Evolutionary conservation across 1,140 invertebrate species (phyloP).

Genomic region (Euwallacea similis): DNA sequence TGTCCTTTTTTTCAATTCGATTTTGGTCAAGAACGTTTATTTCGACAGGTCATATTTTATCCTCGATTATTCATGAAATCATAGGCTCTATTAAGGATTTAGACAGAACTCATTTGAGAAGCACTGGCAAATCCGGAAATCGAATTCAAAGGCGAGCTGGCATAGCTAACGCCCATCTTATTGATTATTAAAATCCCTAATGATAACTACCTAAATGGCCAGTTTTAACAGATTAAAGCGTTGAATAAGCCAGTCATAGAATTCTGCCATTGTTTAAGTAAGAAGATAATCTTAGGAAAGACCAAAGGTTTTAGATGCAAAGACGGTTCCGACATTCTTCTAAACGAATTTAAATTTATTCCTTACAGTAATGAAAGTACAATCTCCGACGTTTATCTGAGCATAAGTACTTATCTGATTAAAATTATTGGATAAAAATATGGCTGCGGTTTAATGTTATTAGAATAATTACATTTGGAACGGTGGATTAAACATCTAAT

Average conservation of each 20-base stretch:
- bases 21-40: slow-evolving; percentile 2
- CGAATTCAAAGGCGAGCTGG: too few relatives aligned
- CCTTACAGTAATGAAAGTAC: slow-evolving; percentile 20
- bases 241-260: too few relatives aligned
- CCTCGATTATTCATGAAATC: neutral
- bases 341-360: slow-evolving; percentile 31
- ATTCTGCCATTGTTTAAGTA: too few relatives aligned
- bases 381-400: slow-evolving; percentile 15
- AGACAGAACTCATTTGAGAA: too few relatives aligned
- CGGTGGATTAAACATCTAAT: slow-evolving; percentile 31
- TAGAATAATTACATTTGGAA: slow-evolving; percentile 13
- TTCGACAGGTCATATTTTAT: slow-evolving; percentile 8
- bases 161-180: too few relatives aligned
- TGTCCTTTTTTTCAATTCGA: neutral
- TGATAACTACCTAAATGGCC: too few relatives aligned
- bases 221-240: too few relatives aligned
- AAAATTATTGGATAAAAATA: slow-evolving; percentile 28
- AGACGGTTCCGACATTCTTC: slow-evolving; percentile 13
- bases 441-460: slow-evolving; percentile 16
- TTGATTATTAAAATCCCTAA: too few relatives aligned
- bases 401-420: slow-evolving; percentile 31
- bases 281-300: too few relatives aligned
- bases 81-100: too few relatives aligned
- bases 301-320: slow-evolving; percentile 2
- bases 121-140: too few relatives aligned